Base-by-base conservation (phyloP, 2,797 vertebrate genomes). In the Lutjanus argentimaculatus region DNA sequence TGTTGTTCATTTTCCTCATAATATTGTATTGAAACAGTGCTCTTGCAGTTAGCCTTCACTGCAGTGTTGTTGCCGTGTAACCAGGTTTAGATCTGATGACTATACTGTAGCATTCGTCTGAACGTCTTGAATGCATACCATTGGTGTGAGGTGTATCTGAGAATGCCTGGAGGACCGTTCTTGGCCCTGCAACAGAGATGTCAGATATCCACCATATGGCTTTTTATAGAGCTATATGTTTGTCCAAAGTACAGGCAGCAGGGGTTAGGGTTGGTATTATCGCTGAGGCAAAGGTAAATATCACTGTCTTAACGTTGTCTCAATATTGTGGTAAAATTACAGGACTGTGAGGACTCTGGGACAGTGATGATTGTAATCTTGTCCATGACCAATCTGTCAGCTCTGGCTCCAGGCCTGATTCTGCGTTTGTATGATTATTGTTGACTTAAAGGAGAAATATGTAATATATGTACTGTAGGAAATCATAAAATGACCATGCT, bases 71-170 rank as follows among this genome's bases (percentile, higher is more conserved):
- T 83, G 53, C 72, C 69, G 57, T 75, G n/a, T 64, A 72, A 61
- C 61, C 36, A 22, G 53, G 49, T 43, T 66, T 36, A 2, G 13
- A 56, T 56, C 65, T 36, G 63, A 80, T 62, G 48, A 77, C 63
- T 82, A 42, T 79, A 59, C n/a, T 82, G 43, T 53, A 70, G 75
- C 46, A 69, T 77, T 86, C 11, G 57, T 86, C 57, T 89, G 45
- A 67, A 80, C 40, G 55, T 69, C 75, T 68, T 77, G 55, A 85
- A 82, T 79, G 67, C 91, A 93, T 93, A 90, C 90, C 93, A 93
- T 72, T 74, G 70, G 65, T 62, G 67, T 91, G 92, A 92, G 86
- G 87, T 84, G 82, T 87, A 61, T 85, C 69, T 77, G 64, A 70
- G 78, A 85, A 84, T 81, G 86, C 85, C 86, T 89, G 87, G 46